Conservation (phyloP, 2,797 vertebrate genomes). For the Diplodus sargus region DNA sequence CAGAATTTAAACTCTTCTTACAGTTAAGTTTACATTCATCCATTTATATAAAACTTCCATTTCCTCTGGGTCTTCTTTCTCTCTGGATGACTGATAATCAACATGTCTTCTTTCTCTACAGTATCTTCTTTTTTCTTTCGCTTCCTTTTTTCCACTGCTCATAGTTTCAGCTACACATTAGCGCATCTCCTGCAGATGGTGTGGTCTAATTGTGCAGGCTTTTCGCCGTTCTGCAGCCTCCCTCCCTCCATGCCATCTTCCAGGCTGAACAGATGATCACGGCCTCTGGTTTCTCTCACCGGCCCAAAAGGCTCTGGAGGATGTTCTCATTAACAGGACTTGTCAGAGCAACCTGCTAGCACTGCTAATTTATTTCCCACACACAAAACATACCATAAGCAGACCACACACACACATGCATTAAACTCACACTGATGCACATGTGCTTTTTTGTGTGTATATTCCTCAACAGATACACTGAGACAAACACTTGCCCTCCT, state of each 20-base stretch:
- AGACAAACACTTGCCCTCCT: slow-evolving; percentile 20
- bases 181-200: slow-evolving; percentile 85
- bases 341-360: slow-evolving; percentile 89
- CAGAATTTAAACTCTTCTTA: slow-evolving; percentile 13
- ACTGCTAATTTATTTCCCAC: slow-evolving; percentile 86
- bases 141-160: slow-evolving; percentile 12
- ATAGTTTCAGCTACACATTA: slow-evolving; percentile 49
- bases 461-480: background rate
- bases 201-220: slow-evolving; percentile 85
- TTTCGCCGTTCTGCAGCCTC: slow-evolving; percentile 76
- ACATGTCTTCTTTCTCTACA: slow-evolving; percentile 13
- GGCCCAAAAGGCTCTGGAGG: slow-evolving; percentile 81
- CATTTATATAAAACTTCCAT: slow-evolving; percentile 15
- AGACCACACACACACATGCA: slow-evolving; percentile 36
- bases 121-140: slow-evolving; percentile 8
- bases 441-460: slow-evolving; percentile 30
- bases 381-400: slow-evolving; percentile 51
- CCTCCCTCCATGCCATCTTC: slow-evolving; percentile 70
- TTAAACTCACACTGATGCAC: slow-evolving; percentile 11
- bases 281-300: slow-evolving; percentile 82
- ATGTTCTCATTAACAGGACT: slow-evolving; percentile 90
- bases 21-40: slow-evolving; percentile 16
- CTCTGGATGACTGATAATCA: background rate
- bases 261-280: slow-evolving; percentile 88
- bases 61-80: slow-evolving; percentile 24